Conservation (phyloP, 1,140 invertebrate species). For the Brachionus manjavacas region DNA sequence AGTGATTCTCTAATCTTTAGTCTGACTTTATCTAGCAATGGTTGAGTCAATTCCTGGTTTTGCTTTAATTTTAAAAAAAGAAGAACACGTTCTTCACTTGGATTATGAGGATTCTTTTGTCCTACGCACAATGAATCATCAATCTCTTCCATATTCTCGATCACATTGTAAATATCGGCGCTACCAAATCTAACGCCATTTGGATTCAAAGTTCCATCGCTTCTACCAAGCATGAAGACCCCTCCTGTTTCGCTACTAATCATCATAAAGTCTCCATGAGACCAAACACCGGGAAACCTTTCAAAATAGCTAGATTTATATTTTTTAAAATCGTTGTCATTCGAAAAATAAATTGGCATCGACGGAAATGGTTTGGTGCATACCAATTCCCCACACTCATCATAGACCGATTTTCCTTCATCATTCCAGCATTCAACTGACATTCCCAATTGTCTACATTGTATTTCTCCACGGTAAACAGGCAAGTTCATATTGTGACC, state of each 20-base stretch:
- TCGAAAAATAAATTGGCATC: constrained; percentile 64
- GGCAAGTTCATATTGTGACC: constrained; percentile 61
- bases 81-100: constrained; percentile 61
- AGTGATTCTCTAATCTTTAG: constrained; percentile 57
- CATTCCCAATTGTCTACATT: constrained; percentile 61
- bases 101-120: constrained; percentile 49
- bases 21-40: constrained; percentile 55
- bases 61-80: constrained; percentile 61
- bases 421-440: constrained; percentile 59
- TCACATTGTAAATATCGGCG: constrained; percentile 64
- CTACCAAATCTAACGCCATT: constrained; percentile 65
- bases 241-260: constrained; percentile 61
- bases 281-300: constrained; percentile 60
- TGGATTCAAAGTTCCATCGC: constrained; percentile 65
- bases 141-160: constrained; percentile 59
- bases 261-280: constrained; percentile 63
- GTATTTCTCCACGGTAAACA: constrained; percentile 63
- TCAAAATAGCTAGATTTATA: constrained; percentile 64
- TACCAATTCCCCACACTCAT: constrained; percentile 62
- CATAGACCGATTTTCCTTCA: constrained; percentile 55
- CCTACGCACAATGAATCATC: constrained; percentile 62
- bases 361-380: constrained; percentile 63
- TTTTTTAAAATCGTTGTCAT: constrained; percentile 59
- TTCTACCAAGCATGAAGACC: constrained; percentile 62
- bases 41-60: constrained; percentile 51